Percentiles rank a stretch among this genome's conserved stretches.
Evolutionary conservation across 2,113 vertebrate species (phyloP).

Genomic region (Etheostoma cragini): DNA sequence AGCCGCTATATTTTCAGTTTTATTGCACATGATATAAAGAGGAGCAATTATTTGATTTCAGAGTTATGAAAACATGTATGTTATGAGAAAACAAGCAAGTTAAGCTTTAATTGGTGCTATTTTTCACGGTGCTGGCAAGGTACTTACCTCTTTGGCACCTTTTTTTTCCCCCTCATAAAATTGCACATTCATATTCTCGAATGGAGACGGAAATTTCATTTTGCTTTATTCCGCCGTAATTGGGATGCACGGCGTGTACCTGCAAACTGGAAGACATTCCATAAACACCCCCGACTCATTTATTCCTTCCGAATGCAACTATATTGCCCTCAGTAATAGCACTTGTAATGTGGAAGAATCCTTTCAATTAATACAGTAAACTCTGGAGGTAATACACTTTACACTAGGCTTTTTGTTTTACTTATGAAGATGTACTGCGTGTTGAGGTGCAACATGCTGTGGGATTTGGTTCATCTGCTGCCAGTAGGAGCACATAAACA

Average conservation of each 20-base stretch:
- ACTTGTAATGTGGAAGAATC: slow-evolving; percentile 66
- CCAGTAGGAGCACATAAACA: slow-evolving; percentile 33
- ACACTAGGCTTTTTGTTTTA: not conserved
- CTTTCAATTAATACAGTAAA: slow-evolving; percentile 77
- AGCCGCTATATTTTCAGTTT: slow-evolving; percentile 94
- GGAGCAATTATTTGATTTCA: slow-evolving; percentile 99
- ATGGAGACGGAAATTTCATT: slow-evolving; percentile 85
- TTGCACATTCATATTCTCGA: slow-evolving; percentile 95
- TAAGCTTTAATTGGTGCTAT: slow-evolving; percentile 98
- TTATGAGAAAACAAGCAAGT: slow-evolving; percentile 99
- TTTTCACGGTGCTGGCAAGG: slow-evolving; percentile 96
- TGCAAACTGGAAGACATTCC: slow-evolving; percentile 65
- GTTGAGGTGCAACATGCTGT: not conserved
- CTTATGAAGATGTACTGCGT: slow-evolving; percentile 21
- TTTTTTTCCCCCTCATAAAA: slow-evolving; percentile 92
- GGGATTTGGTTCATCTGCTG: slow-evolving; percentile 41
- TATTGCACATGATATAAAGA: slow-evolving; percentile 98
- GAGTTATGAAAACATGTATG: slow-evolving; percentile 99
- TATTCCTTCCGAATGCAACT: slow-evolving; percentile 68
- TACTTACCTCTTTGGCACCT: slow-evolving; percentile 94
- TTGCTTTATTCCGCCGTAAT: slow-evolving; percentile 83
- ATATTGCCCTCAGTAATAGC: slow-evolving; percentile 75
- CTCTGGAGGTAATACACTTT: slow-evolving; percentile 67
- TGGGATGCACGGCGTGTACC: slow-evolving; percentile 85
- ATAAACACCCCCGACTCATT: slow-evolving; percentile 72